phyloP scores from a whole-genome alignment of 1,140 invertebrate genomes.

The Gonioctena quinquepunctata region DNA sequence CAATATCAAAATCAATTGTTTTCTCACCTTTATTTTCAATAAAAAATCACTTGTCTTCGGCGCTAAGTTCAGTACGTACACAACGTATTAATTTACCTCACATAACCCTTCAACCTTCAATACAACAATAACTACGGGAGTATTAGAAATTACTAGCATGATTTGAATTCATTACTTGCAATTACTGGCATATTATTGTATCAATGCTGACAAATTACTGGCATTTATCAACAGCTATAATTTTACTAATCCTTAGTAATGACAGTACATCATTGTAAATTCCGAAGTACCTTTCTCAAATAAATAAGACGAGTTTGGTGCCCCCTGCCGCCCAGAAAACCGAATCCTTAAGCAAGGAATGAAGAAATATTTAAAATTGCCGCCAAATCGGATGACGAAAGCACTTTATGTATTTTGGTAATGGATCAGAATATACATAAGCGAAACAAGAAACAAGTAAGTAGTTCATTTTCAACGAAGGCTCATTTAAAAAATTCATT shows the following conservation, averaged over 20 bases:
- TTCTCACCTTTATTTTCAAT: too few relatives aligned
- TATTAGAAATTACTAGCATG: too few relatives aligned
- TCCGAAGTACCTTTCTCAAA: not conserved
- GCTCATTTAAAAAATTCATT: not conserved
- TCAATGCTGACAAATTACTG: not conserved
- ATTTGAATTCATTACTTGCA: not conserved
- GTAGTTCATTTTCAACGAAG: not conserved
- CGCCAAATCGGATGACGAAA: not conserved
- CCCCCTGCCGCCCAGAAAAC: not conserved
- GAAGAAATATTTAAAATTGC: not conserved
- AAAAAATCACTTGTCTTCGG: too few relatives aligned
- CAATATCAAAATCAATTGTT: too few relatives aligned
- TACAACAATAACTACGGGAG: too few relatives aligned
- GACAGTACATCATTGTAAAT: not conserved
- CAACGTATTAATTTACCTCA: too few relatives aligned
- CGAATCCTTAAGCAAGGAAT: not conserved
- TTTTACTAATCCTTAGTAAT: not conserved
- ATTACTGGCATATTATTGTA: not conserved
- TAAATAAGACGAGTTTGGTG: not conserved
- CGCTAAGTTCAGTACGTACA: too few relatives aligned
- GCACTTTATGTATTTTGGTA: not conserved
- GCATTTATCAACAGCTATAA: not conserved
- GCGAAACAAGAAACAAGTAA: too few relatives aligned
- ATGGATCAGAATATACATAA: not conserved
- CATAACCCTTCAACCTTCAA: too few relatives aligned